phyloP scores from a whole-genome alignment of 1,140 invertebrate species.

The Penaeus indicus region DNA sequence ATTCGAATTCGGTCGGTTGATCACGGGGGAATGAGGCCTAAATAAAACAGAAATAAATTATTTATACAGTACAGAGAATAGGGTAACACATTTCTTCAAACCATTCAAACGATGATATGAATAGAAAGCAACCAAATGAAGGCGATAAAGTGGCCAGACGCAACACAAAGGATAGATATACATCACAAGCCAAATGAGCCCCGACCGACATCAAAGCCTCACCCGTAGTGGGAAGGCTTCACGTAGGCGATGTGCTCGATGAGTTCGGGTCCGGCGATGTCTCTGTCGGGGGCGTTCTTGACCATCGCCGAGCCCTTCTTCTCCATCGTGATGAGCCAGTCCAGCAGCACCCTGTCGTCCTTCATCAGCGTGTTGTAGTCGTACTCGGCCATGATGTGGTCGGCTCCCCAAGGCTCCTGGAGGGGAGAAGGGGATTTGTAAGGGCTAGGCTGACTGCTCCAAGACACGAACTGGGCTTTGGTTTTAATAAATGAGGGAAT shows the following conservation, averaged over 20 bases:
- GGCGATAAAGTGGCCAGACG: no score
- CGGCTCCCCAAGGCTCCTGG: slow-evolving; percentile 74
- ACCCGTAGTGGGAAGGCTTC: slow-evolving; percentile 78
- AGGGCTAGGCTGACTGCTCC: no score
- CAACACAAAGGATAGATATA: background rate
- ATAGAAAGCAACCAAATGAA: no score
- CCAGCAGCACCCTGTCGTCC: slow-evolving; percentile 70
- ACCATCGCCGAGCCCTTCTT: slow-evolving; percentile 76
- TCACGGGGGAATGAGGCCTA: slow-evolving; percentile 70
- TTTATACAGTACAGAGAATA: no score
- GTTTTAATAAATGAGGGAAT: no score
- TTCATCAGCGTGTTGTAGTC: slow-evolving; percentile 74
- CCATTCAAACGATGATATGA: no score
- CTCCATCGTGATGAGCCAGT: slow-evolving; percentile 75
- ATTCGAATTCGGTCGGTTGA: slow-evolving; percentile 76
- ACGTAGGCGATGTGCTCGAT: slow-evolving; percentile 77
- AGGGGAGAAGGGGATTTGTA: no score
- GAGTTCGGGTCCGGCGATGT: slow-evolving; percentile 73
- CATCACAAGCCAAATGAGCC: background rate
- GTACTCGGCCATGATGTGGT: slow-evolving; percentile 72
- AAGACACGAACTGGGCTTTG: no score
- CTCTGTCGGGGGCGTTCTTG: slow-evolving; percentile 72
- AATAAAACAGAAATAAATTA: no score
- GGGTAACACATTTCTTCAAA: no score
- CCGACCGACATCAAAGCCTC: slow-evolving; percentile 39